Evolutionary conservation across 2,888 invertebrate genomes (phyloP).

Genomic region (Stegana nigrithorax): DNA sequence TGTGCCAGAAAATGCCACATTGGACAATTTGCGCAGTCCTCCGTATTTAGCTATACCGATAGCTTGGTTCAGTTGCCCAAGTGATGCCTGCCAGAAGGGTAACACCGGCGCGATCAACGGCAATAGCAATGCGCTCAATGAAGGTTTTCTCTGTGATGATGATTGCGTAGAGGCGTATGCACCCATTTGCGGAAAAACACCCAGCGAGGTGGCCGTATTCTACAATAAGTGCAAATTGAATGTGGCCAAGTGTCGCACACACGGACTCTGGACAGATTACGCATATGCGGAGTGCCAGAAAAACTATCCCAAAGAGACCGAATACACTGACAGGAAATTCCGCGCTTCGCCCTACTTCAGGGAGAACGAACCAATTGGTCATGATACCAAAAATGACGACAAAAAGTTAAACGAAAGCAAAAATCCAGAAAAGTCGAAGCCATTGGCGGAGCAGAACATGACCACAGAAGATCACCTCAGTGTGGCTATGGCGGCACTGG

Average conservation of each 20-base stretch:
- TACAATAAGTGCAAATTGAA: conserved; percentile 61
- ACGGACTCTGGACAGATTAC: conserved; percentile 56
- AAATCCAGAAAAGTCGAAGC: not conserved
- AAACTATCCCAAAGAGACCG: conserved; percentile 53
- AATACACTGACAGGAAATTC: conserved; percentile 58
- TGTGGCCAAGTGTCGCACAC: conserved; percentile 62
- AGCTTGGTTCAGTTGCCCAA: conserved; percentile 52
- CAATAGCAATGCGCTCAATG: conserved; percentile 44
- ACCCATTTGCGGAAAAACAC: conserved; percentile 57
- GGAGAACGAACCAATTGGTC: conserved; percentile 3
- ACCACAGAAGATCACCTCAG: not conserved
- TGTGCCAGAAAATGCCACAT: conserved; percentile 33
- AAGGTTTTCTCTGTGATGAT: conserved; percentile 61
- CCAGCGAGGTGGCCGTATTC: conserved; percentile 57
- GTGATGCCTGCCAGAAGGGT: conserved; percentile 38
- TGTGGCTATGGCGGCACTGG: conserved; percentile 25
- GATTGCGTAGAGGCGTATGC: conserved; percentile 55
- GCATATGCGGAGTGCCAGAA: conserved; percentile 50
- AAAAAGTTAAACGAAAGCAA: not conserved
- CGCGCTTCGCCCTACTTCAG: conserved; percentile 52
- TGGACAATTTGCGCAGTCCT: conserved; percentile 41
- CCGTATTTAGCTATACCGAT: conserved; percentile 61
- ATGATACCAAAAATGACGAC: not conserved
- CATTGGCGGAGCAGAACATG: not conserved
- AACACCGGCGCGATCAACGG: conserved; percentile 51